A percentile compares a stretch with the other conserved stretches of the same genome.
Conservation (phyloP, 1,140 invertebrate species). For the Leptinotarsa texana region DNA sequence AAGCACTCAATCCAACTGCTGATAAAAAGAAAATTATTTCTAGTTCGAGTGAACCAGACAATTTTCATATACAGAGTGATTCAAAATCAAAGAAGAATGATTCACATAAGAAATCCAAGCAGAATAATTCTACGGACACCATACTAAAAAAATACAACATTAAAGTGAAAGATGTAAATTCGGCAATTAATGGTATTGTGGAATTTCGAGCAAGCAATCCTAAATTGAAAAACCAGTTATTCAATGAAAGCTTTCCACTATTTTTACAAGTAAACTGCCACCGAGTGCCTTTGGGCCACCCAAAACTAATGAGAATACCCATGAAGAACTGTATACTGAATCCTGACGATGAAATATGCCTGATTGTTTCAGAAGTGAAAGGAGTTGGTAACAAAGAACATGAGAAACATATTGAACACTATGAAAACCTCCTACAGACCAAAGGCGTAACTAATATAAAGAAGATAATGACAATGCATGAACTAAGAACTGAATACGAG, state of each 20-base stretch:
- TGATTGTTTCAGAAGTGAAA: slow-evolving; percentile 60
- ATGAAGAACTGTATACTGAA: slow-evolving; percentile 60
- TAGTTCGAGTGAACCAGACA: too few species aligned
- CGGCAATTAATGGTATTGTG: slow-evolving; percentile 36
- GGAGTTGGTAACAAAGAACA: slow-evolving; percentile 60
- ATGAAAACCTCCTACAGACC: slow-evolving; percentile 60
- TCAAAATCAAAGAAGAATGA: too few species aligned
- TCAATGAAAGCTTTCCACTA: slow-evolving; percentile 54
- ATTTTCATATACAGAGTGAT: too few species aligned
- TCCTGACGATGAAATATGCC: slow-evolving; percentile 59
- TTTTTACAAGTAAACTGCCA: slow-evolving; percentile 57
- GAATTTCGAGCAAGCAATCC: slow-evolving; percentile 38
- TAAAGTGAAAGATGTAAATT: slow-evolving; percentile 32
- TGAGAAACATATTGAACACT: slow-evolving; percentile 64
- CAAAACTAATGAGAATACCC: slow-evolving; percentile 56
- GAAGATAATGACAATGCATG: slow-evolving; percentile 63
- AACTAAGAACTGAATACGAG: slow-evolving; percentile 67
- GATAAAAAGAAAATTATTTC: too few species aligned
- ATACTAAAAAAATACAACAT: slow-evolving; percentile 28
- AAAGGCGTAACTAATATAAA: slow-evolving; percentile 59
- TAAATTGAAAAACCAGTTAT: slow-evolving; percentile 51
- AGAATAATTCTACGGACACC: too few species aligned
- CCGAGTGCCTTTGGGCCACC: slow-evolving; percentile 55
- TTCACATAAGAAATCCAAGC: background rate
- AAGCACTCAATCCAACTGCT: too few species aligned